A percentile compares a stretch with the other conserved stretches of the same genome.
These are phyloP conservation scores for Sepioteuthis lessoniana DNA, from an alignment of 2,888 invertebrate genomes.

Conservation along the genomic window DNA sequence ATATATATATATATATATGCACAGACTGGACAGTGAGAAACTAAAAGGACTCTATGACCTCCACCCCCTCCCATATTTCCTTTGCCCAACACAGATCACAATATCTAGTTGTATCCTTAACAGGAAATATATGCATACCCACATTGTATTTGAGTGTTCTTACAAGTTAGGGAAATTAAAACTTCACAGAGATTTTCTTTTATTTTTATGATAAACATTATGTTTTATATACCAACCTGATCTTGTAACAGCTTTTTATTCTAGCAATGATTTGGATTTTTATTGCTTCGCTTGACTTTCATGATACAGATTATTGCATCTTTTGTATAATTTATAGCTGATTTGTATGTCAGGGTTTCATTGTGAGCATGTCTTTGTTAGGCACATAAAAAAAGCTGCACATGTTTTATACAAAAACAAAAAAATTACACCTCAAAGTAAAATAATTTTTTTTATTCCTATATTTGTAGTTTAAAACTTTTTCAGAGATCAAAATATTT, in stretches of 20 bases:
- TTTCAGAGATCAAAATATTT: not conserved
- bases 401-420: not conserved
- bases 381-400: not conserved
- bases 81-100: too few species aligned
- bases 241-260: not conserved
- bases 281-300: not conserved
- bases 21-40: too few species aligned
- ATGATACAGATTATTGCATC: not conserved
- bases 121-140: not conserved
- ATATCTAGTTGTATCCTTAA: not conserved
- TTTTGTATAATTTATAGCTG: not conserved
- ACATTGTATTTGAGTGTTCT: not conserved
- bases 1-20: too few species aligned
- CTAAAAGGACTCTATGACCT: too few species aligned
- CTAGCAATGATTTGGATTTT: not conserved
- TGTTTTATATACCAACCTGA: not conserved
- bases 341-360: not conserved
- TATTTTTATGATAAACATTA: not conserved
- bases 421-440: not conserved
- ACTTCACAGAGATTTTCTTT: not conserved
- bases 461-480: not conserved
- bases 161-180: not conserved
- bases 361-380: not conserved
- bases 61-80: too few species aligned
- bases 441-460: not conserved